These are phyloP conservation scores for Bombylius discolor DNA, from an alignment of 2,888 invertebrate species.

Conservation along the genomic window DNA sequence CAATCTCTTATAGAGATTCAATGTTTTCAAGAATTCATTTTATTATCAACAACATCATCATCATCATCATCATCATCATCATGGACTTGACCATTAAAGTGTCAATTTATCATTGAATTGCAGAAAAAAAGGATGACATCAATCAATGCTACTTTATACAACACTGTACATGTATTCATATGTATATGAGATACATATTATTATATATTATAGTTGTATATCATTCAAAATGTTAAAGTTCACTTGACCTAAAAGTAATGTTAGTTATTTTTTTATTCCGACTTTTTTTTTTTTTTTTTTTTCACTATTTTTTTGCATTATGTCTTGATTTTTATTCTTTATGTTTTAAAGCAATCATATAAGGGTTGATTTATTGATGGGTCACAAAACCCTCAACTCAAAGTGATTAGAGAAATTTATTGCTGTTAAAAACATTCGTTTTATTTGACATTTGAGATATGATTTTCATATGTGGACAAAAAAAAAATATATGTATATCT, in stretches of 20 bases:
- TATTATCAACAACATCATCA: background rate
- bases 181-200: no score
- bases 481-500: background rate
- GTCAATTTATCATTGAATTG: background rate
- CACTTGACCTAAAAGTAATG: background rate
- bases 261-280: background rate
- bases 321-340: background rate
- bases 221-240: background rate
- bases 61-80: background rate
- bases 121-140: background rate
- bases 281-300: background rate
- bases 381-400: background rate
- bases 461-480: background rate
- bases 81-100: background rate
- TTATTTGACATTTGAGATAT: background rate
- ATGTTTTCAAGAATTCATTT: background rate
- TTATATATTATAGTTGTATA: no score
- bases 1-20: no score
- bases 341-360: background rate
- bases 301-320: background rate
- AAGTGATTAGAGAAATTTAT: background rate
- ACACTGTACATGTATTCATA: background rate
- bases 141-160: background rate
- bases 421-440: background rate
- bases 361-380: background rate